phyloP scores from a whole-genome alignment of 2,797 vertebrate genomes.

The Vireo griseus region DNA sequence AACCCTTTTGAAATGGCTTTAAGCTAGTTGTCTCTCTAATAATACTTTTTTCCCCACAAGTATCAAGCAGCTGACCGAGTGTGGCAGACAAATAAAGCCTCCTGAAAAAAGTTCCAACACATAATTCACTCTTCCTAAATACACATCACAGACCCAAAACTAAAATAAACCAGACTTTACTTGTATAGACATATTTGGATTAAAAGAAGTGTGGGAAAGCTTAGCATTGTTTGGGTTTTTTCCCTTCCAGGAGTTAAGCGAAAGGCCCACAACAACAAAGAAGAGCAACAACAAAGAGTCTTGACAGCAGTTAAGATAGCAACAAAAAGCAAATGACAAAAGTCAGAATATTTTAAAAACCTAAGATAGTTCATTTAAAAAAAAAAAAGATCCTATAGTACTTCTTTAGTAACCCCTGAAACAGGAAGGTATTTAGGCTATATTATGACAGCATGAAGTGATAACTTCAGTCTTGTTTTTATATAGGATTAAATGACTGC shows the following conservation, averaged over 20 bases:
- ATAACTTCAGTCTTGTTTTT: neutral
- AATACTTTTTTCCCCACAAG: neutral
- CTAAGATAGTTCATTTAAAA: neutral
- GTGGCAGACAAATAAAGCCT: neutral
- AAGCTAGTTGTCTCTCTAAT: neutral
- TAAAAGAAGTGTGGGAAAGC: neutral
- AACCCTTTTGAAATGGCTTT: neutral
- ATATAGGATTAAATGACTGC: neutral
- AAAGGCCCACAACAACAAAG: neutral
- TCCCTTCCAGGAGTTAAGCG: neutral
- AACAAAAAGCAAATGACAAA: neutral
- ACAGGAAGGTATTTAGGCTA: neutral
- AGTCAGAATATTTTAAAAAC: neutral
- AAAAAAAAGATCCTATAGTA: neutral
- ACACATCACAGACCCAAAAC: neutral
- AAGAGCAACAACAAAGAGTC: neutral
- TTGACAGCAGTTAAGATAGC: neutral
- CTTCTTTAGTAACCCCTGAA: neutral
- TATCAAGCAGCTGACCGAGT: neutral
- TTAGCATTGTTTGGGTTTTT: neutral
- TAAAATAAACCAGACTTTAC: neutral
- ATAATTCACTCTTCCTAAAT: neutral
- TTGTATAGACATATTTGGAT: neutral
- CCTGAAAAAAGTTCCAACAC: neutral
- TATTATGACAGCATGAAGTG: neutral